These are phyloP conservation scores for Nixonia krombeini DNA, from an alignment of 1,140 invertebrate species.

Conservation along the genomic window DNA sequence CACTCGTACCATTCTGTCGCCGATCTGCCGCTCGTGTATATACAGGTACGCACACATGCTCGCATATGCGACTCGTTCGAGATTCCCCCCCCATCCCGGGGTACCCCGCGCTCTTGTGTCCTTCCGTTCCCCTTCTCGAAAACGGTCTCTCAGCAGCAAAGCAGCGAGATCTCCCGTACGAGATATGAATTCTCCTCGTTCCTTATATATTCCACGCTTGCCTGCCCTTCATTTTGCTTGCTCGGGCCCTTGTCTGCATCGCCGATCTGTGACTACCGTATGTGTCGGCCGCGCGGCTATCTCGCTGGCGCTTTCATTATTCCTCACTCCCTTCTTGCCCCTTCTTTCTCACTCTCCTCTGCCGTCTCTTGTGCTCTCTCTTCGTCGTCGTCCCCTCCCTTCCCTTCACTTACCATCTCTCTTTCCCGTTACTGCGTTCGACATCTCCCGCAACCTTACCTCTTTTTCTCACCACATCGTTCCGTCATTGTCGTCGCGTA, in stretches of 20 bases:
- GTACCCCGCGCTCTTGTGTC: slow-evolving; percentile 17
- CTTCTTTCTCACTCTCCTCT: slow-evolving; percentile 14
- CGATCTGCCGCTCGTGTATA: neutral
- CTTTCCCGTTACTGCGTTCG: neutral
- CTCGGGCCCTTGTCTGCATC: slow-evolving; percentile 68
- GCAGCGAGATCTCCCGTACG: slow-evolving; percentile 68
- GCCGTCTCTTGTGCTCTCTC: neutral
- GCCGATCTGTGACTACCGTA: slow-evolving; percentile 70
- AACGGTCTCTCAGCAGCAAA: slow-evolving; percentile 69
- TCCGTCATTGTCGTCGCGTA: slow-evolving; percentile 11
- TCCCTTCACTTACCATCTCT: slow-evolving; percentile 8
- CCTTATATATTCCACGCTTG: slow-evolving; percentile 71
- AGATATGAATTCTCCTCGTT: slow-evolving; percentile 63
- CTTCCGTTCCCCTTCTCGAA: slow-evolving; percentile 53
- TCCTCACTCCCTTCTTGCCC: slow-evolving; percentile 15
- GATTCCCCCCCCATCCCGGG: slow-evolving; percentile 29
- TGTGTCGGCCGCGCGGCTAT: slow-evolving; percentile 60
- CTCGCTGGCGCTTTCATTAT: slow-evolving; percentile 31
- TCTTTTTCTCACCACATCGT: slow-evolving; percentile 18
- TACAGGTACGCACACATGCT: neutral
- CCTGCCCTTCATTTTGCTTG: slow-evolving; percentile 69
- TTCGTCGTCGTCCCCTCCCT: slow-evolving; percentile 27
- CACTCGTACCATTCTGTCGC: slow-evolving; percentile 11
- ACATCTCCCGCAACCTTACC: neutral
- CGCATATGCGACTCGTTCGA: slow-evolving; percentile 44